Percentiles rank a stretch among this genome's conserved stretches.
These are phyloP conservation scores for Drosophila rufa DNA, from an alignment of 1,140 invertebrate genomes.

Conservation along the genomic window DNA sequence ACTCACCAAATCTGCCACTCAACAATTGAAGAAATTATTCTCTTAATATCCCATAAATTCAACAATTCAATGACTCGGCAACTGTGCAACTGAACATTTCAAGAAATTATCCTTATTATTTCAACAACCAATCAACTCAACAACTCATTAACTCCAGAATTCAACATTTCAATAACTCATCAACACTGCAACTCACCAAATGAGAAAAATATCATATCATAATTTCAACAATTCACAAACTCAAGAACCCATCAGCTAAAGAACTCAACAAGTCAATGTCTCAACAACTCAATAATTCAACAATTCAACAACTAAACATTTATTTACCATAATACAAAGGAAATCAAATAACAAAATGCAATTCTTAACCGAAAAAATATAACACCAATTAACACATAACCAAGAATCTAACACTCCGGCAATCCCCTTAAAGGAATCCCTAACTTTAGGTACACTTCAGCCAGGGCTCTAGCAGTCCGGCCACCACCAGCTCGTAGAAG, in stretches of 20 bases:
- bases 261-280: neutral
- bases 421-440: neutral
- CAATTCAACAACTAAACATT: neutral
- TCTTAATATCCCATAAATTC: no score
- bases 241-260: neutral
- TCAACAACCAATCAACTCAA: neutral
- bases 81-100: no score
- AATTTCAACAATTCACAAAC: neutral
- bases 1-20: no score
- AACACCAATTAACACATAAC: neutral
- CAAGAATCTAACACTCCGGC: neutral
- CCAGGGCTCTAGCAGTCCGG: slow-evolving; percentile 63
- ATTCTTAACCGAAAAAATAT: neutral
- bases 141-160: neutral
- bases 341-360: neutral
- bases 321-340: neutral
- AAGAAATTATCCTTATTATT: neutral
- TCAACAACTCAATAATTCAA: neutral
- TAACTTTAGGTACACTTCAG: slow-evolving; percentile 29
- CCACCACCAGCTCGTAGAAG: slow-evolving; percentile 64
- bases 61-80: no score
- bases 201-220: neutral
- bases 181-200: neutral
- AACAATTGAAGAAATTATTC: no score
- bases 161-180: neutral